phyloP scores from a whole-genome alignment of 1,140 invertebrate genomes.

The Nomia melanderi region DNA sequence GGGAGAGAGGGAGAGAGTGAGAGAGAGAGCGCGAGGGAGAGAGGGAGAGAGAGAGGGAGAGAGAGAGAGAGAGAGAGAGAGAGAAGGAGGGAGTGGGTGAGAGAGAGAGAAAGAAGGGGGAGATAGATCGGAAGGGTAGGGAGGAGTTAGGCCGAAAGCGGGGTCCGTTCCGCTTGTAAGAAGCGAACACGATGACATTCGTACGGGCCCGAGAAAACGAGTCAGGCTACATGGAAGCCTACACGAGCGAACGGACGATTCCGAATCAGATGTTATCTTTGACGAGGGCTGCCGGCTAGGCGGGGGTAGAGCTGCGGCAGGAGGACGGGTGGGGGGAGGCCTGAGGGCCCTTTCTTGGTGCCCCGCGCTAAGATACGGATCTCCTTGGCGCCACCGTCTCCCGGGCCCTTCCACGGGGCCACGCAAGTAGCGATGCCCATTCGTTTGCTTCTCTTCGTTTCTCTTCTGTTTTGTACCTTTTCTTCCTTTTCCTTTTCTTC shows the following conservation, averaged over 20 bases:
- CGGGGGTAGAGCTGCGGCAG: conserved; percentile 11
- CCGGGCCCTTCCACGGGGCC: conserved; percentile 39
- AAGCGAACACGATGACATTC: conserved; percentile 67
- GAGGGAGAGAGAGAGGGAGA: not conserved
- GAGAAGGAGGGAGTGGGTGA: no score
- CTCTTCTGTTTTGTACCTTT: no score
- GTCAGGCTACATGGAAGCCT: conserved; percentile 69
- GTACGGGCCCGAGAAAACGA: conserved; percentile 65
- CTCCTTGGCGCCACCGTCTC: conserved; percentile 76
- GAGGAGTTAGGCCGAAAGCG: conserved; percentile 11
- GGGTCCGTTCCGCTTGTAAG: conserved; percentile 55
- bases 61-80: no score
- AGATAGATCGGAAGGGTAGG: no score
- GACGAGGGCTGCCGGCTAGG: conserved; percentile 69
- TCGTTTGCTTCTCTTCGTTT: conserved; percentile 22
- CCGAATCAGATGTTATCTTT: conserved; percentile 80
- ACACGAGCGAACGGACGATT: conserved; percentile 71
- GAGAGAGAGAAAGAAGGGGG: no score
- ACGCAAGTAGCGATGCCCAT: conserved; percentile 44
- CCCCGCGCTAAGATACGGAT: conserved; percentile 75
- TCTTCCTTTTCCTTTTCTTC: no score
- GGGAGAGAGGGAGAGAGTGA: no score
- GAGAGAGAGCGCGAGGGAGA: no score
- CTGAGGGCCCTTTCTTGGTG: conserved; percentile 61
- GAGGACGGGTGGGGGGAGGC: conserved; percentile 17